These are phyloP conservation scores for Fistularia tabacaria DNA, from an alignment of 2,797 vertebrate genomes.

Conservation along the genomic window DNA sequence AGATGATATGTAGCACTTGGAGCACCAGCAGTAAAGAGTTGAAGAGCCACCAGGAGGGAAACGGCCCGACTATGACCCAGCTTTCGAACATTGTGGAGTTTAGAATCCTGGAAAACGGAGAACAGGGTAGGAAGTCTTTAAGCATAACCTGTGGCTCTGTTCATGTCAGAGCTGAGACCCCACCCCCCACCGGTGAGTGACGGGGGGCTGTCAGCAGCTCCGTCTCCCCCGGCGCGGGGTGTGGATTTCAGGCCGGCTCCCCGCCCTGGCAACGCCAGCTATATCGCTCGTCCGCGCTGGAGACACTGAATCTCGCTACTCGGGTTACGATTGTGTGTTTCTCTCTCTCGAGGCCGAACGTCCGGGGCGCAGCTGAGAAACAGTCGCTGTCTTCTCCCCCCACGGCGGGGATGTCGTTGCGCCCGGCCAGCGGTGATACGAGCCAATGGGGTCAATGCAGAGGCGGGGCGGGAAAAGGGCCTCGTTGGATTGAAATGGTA, in stretches of 20 bases:
- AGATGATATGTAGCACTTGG: conserved; percentile 89
- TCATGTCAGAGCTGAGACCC: background rate
- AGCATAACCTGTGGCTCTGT: background rate
- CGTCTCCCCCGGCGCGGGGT: conserved; percentile 42
- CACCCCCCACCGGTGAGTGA: conserved; percentile 39
- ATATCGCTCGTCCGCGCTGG: conserved; percentile 55
- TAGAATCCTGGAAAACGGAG: conserved; percentile 81
- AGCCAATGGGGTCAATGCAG: no score
- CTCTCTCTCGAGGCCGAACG: no score
- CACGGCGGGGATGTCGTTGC: no score
- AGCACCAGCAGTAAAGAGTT: conserved; percentile 84
- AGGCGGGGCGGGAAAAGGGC: no score
- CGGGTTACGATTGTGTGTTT: conserved; percentile 57
- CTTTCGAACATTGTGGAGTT: conserved; percentile 95
- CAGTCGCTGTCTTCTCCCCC: no score
- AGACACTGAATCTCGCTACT: conserved; percentile 74
- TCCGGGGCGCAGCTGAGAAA: no score
- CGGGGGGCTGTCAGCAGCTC: conserved; percentile 40
- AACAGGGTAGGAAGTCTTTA: background rate
- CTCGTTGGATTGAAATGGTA: no score
- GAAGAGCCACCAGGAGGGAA: conserved; percentile 96
- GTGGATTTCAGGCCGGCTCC: conserved; percentile 62
- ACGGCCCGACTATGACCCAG: conserved; percentile 91
- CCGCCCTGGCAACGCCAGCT: conserved; percentile 49
- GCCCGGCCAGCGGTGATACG: no score